These are phyloP conservation scores for Scartelaos histophorus DNA, from an alignment of 2,113 vertebrate genomes.

Conservation along the genomic window DNA sequence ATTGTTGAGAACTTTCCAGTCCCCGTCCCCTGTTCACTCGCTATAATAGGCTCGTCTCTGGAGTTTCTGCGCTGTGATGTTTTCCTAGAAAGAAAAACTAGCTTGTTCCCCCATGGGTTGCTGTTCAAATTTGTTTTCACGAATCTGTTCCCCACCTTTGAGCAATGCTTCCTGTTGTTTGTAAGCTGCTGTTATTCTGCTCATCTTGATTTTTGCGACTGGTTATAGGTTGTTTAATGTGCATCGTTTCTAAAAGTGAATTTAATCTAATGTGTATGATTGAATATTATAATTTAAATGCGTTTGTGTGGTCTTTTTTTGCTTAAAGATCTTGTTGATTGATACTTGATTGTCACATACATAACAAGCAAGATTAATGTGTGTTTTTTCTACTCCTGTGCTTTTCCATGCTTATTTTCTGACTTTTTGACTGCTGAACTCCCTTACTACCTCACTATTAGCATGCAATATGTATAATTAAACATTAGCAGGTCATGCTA, in stretches of 20 bases:
- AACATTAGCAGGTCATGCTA: neutral
- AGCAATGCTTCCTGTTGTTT: slow-evolving; percentile 22
- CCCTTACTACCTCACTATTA: neutral
- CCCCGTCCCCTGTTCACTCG: too few relatives aligned
- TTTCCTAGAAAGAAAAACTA: neutral
- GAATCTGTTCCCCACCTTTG: neutral
- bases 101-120: neutral
- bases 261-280: neutral
- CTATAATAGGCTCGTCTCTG: neutral
- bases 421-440: neutral
- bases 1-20: too few relatives aligned
- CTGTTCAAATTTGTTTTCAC: neutral
- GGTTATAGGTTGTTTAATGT: neutral
- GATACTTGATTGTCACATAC: neutral
- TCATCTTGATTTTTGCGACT: neutral
- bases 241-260: neutral
- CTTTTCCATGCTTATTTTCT: neutral
- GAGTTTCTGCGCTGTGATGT: neutral
- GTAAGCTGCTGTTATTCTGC: neutral
- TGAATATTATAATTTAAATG: neutral
- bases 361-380: neutral
- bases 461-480: neutral
- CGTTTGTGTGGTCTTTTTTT: neutral
- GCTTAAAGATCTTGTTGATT: neutral
- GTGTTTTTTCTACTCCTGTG: neutral